Percentiles rank a stretch among this genome's conserved stretches.
Evolutionary conservation across 2,797 vertebrate species (phyloP).

Genomic region (Macropodus opercularis): DNA sequence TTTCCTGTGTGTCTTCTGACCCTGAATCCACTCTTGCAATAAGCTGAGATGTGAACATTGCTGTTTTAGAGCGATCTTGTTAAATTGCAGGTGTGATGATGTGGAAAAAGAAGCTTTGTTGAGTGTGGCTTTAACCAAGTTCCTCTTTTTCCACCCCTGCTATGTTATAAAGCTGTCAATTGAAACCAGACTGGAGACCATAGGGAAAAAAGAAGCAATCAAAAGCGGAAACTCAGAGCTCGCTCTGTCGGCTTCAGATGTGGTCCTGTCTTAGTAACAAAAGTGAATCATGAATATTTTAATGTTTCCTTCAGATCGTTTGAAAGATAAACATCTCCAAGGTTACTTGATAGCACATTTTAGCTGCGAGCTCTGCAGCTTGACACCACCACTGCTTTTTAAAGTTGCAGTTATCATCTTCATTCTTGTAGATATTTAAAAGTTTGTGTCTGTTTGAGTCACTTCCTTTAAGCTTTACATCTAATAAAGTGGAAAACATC

Average conservation of each 20-base stretch:
- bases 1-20: conserved; percentile 2
- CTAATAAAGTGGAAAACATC: not conserved
- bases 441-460: not conserved
- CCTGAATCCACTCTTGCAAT: too few relatives aligned
- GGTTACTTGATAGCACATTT: conserved; percentile 2
- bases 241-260: conserved; percentile 3
- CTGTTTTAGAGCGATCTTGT: not conserved
- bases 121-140: conserved; percentile 9
- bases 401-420: not conserved
- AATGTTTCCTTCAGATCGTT: conserved; percentile 13
- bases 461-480: not conserved
- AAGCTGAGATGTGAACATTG: not conserved
- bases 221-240: conserved; percentile 3
- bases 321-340: not conserved
- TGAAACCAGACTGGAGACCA: not conserved
- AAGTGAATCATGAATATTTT: conserved; percentile 35
- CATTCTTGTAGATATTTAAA: not conserved
- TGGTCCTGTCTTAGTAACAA: not conserved
- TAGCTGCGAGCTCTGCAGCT: not conserved
- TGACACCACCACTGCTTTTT: too few relatives aligned
- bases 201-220: not conserved
- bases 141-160: conserved; percentile 35
- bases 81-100: not conserved
- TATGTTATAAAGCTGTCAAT: not conserved
- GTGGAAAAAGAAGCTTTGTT: not conserved